These are phyloP conservation scores for Microtus pennsylvanicus DNA, from an alignment of 2,113 vertebrate genomes.

Conservation along the genomic window DNA sequence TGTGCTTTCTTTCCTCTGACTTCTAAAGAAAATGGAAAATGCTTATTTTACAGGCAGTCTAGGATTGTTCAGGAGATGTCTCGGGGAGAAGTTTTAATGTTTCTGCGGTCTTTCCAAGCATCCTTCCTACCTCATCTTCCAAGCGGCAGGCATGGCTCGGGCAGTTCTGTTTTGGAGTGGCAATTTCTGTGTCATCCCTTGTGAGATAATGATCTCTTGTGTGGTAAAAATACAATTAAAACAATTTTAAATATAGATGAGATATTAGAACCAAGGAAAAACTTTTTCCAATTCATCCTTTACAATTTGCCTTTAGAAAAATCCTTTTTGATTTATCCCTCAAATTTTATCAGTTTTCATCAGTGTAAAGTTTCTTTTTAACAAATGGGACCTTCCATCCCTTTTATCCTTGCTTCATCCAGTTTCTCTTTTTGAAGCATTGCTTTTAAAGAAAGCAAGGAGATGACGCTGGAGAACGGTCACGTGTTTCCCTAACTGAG, in stretches of 20 bases:
- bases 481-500: constrained; percentile 10
- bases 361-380: constrained; percentile 48
- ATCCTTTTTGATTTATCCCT: not conserved
- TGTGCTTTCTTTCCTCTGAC: not conserved
- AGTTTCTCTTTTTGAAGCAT: constrained; percentile 6
- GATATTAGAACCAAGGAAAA: constrained; percentile 42
- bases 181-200: constrained; percentile 48
- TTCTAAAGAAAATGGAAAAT: not conserved
- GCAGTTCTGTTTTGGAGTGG: constrained; percentile 31
- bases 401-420: not conserved
- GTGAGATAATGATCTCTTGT: constrained; percentile 46
- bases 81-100: constrained; percentile 13
- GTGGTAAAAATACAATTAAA: constrained; percentile 49
- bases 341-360: constrained; percentile 41
- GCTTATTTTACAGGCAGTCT: not conserved
- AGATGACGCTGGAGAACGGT: constrained; percentile 10
- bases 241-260: constrained; percentile 58
- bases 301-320: not conserved
- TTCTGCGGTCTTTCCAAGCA: constrained; percentile 22
- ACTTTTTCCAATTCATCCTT: constrained; percentile 25
- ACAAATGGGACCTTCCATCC: not conserved
- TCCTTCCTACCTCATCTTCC: constrained; percentile 16
- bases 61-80: not conserved
- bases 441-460: constrained; percentile 29
- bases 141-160: constrained; percentile 1